phyloP scores from a whole-genome alignment of 2,888 invertebrate species.

The Coenonympha arcania region DNA sequence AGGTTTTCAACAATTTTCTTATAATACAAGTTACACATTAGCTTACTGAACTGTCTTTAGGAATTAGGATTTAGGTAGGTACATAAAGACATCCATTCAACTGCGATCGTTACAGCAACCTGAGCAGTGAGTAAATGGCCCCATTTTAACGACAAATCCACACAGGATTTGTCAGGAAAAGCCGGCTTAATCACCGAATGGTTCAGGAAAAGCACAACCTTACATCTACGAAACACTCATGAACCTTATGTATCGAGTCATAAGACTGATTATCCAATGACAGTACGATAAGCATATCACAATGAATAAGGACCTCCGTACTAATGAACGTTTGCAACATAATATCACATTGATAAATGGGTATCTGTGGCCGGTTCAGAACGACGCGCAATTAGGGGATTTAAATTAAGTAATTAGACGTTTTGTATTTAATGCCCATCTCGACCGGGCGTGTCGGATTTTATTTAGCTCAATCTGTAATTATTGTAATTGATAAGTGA shows the following conservation, averaged over 20 bases:
- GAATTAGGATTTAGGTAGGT: too few relatives aligned
- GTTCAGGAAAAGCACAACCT: not conserved
- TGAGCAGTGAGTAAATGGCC: constrained; percentile 5
- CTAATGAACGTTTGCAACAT: constrained; percentile 4
- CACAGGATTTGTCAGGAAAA: constrained; percentile 17
- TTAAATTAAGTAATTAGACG: constrained; percentile 15
- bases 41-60: not conserved
- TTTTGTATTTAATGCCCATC: not conserved
- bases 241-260: not conserved
- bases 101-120: not conserved
- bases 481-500: too few relatives aligned
- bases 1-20: too few relatives aligned
- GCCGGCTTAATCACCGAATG: constrained; percentile 13
- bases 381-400: constrained; percentile 11
- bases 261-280: constrained; percentile 2
- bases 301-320: not conserved
- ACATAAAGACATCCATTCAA: not conserved
- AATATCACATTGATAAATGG: constrained; percentile 20
- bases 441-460: not conserved
- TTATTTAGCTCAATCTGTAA: not conserved
- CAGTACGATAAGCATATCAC: constrained; percentile 1
- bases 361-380: not conserved
- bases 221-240: not conserved
- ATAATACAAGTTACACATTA: not conserved
- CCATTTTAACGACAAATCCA: constrained; percentile 11